A percentile compares a stretch with the other conserved stretches of the same genome.
These are phyloP conservation scores for Hiodon tergisus DNA, from an alignment of 2,113 vertebrate genomes.

Conservation along the genomic window DNA sequence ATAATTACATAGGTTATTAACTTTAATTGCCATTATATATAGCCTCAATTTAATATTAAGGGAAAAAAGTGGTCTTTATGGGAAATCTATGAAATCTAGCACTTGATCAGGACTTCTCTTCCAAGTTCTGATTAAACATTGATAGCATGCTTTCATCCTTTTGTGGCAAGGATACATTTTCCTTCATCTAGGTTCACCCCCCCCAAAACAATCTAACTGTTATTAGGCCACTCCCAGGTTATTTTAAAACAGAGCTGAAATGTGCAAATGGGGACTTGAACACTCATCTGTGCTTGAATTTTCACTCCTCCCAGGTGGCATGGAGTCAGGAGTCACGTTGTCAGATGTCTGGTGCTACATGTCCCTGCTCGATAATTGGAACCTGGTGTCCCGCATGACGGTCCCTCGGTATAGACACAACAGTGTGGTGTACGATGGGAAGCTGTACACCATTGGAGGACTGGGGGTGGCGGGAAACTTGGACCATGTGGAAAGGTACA, in stretches of 20 bases:
- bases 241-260: background rate
- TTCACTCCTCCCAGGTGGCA: constrained; percentile 72
- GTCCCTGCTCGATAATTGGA: constrained; percentile 97
- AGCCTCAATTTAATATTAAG: background rate
- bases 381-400: constrained; percentile 95
- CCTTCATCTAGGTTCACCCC: too few relatives aligned
- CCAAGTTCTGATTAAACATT: too few relatives aligned
- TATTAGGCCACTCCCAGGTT: too few relatives aligned
- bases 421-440: constrained; percentile 92
- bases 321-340: constrained; percentile 87
- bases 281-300: constrained; percentile 1
- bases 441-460: constrained; percentile 92
- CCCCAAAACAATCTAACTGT: too few relatives aligned
- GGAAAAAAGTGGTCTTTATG: background rate
- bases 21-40: too few relatives aligned
- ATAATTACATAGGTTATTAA: too few relatives aligned
- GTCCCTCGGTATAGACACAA: constrained; percentile 91
- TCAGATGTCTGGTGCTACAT: constrained; percentile 99
- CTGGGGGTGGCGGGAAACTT: constrained; percentile 89
- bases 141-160: too few relatives aligned
- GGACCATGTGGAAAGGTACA: constrained; percentile 95
- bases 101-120: too few relatives aligned
- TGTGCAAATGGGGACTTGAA: background rate
- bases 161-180: too few relatives aligned
- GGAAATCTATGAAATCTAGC: background rate